Conservation (phyloP, 2,797 vertebrate genomes). For the Girardinus metallicus region DNA sequence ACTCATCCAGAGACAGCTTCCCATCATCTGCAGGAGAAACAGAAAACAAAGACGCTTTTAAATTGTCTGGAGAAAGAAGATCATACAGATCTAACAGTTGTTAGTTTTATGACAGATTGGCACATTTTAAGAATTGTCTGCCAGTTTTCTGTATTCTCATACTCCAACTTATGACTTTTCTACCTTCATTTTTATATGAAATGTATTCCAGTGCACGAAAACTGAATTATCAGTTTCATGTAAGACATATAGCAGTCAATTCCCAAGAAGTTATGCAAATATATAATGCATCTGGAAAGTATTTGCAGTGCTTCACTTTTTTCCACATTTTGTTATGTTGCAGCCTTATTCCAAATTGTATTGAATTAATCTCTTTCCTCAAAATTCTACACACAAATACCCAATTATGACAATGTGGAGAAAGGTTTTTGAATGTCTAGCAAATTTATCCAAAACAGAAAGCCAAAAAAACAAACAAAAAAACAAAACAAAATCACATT, state of each 20-base stretch:
- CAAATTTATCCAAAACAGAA: no score
- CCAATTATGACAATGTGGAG: no score
- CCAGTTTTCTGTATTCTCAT: neutral
- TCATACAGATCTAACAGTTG: neutral
- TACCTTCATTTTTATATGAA: neutral
- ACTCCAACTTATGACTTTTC: neutral
- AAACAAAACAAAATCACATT: no score
- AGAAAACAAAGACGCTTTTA: conserved; percentile 17
- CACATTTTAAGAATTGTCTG: neutral
- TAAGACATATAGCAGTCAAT: neutral
- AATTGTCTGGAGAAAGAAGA: neutral
- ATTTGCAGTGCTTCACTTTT: no score
- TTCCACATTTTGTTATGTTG: no score
- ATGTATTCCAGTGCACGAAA: neutral
- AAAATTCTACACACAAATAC: no score
- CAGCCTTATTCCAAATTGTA: no score
- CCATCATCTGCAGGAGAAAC: conserved; percentile 88
- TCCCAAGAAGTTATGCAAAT: neutral
- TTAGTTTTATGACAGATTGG: no score
- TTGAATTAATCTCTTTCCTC: no score
- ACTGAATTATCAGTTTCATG: neutral
- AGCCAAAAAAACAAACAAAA: neutral
- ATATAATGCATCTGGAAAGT: neutral
- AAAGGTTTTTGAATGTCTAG: no score
- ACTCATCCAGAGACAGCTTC: conserved; percentile 96